Base-by-base conservation (phyloP, 2,888 invertebrate species). In the Hyposoter dolosus region DNA sequence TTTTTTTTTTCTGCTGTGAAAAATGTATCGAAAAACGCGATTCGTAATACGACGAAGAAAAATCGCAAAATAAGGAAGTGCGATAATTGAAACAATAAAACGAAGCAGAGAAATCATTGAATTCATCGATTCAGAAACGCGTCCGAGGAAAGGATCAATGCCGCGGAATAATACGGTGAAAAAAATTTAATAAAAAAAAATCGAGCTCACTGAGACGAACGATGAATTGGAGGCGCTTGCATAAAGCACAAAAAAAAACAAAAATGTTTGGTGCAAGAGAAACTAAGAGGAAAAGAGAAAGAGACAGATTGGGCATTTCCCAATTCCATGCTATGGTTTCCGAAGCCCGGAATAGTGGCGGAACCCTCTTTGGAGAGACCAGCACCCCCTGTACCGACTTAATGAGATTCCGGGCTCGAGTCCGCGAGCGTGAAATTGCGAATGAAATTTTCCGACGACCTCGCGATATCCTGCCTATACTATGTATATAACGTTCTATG, bases 391-490 rank as follows among this genome's bases (percentile, higher is more conserved):
- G 12, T 76, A 47, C 82, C 63, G 77, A 80, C 88, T 89, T 88
- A 89, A 89, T 89, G 89, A 89, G 89, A 87, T 89, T 88, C 85
- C 82, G 80, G 77, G 85, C 75, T 83, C 75, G 86, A 79, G 86
- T 80, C 81, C 85, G 83, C 83, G 79, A 87, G 86, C 89, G 87
- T 89, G 88, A 89, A 89, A 89, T 89, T 89, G 89, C 87, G 69
- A 88, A 87, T 86, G 84, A 88, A 86, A 83, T 86, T 86, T 88
- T 88, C 80, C 81, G 77, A 81, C 56, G 35, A 72, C 4, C 68
- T 72, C 78, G 63, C 63, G 78, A 76, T n/a, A n/a, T 56, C 50
- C 68, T 81, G n/a, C 40, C 40, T 35, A n/a, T 19, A 10, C 17
- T 47, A n/a, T 63, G 23, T 82, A 76, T 19, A 65, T 50, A 23